Conservation (phyloP, 2,113 vertebrate genomes). For the Prietella phreatophila region DNA sequence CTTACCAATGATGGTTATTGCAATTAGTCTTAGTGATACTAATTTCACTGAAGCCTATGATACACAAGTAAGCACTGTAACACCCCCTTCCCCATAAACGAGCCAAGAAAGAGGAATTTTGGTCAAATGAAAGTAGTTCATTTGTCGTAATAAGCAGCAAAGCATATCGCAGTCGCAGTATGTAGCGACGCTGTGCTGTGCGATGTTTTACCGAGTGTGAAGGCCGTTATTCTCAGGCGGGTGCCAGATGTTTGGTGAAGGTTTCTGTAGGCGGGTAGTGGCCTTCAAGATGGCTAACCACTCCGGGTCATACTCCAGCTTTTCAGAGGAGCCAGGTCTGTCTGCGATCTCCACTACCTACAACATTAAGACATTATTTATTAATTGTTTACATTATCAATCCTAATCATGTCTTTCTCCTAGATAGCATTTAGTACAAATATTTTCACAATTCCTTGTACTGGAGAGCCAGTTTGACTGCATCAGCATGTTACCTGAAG, state of each 20-base stretch:
- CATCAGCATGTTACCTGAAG: conserved; percentile 80
- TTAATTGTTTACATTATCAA: not conserved
- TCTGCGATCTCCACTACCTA: conserved; percentile 84
- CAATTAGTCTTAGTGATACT: too few species aligned
- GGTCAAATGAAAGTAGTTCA: not conserved
- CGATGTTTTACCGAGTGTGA: conserved; percentile 59
- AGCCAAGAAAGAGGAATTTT: not conserved
- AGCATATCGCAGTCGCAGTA: not conserved
- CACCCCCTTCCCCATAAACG: not conserved
- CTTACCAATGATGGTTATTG: not conserved
- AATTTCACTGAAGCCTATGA: too few species aligned
- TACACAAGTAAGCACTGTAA: too few species aligned
- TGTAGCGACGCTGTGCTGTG: not conserved
- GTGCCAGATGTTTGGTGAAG: conserved; percentile 78
- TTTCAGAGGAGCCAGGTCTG: conserved; percentile 78
- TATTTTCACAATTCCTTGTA: not conserved
- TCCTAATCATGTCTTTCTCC: not conserved
- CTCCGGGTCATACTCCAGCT: conserved; percentile 88
- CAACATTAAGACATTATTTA: conserved; percentile 33
- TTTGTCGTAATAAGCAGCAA: not conserved
- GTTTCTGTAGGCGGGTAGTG: conserved; percentile 81
- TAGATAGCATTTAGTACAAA: not conserved
- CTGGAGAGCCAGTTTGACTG: not conserved
- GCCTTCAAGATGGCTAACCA: conserved; percentile 91
- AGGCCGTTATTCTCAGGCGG: conserved; percentile 91